A percentile compares a stretch with the other conserved stretches of the same genome.
phyloP scores from a whole-genome alignment of 2,888 invertebrate genomes.

The Metalampra italica region DNA sequence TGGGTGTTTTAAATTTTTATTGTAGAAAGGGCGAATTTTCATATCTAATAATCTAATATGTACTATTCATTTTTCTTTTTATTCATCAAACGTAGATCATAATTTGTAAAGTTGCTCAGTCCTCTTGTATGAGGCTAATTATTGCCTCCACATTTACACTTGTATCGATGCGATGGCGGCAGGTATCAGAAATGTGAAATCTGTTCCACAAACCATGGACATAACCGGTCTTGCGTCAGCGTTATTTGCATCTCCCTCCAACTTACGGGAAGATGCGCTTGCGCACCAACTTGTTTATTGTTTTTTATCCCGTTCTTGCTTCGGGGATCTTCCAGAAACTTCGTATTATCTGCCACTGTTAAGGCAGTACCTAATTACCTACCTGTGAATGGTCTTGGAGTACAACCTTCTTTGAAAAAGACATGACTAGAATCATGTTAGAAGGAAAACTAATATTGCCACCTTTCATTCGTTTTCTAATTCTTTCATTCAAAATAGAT shows the following conservation, averaged over 20 bases:
- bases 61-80: too few species aligned
- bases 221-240: slow-evolving; percentile 41
- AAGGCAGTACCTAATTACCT: too few species aligned
- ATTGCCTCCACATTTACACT: not conserved
- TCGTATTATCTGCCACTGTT: not conserved
- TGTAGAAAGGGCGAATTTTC: too few species aligned
- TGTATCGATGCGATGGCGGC: slow-evolving; percentile 22
- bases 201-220: slow-evolving; percentile 47
- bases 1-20: too few species aligned
- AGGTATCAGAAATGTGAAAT: slow-evolving; percentile 52
- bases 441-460: too few species aligned
- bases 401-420: too few species aligned
- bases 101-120: not conserved
- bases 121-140: not conserved
- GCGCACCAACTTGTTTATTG: slow-evolving; percentile 14
- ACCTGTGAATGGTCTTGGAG: too few species aligned
- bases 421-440: too few species aligned
- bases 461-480: too few species aligned
- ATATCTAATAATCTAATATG: too few species aligned
- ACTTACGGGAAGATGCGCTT: slow-evolving; percentile 29
- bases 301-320: slow-evolving; percentile 11
- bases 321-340: not conserved
- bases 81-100: too few species aligned
- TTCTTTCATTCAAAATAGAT: too few species aligned
- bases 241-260: slow-evolving; percentile 27